phyloP scores from a whole-genome alignment of 2,113 vertebrate species.

The Butorides virescens region DNA sequence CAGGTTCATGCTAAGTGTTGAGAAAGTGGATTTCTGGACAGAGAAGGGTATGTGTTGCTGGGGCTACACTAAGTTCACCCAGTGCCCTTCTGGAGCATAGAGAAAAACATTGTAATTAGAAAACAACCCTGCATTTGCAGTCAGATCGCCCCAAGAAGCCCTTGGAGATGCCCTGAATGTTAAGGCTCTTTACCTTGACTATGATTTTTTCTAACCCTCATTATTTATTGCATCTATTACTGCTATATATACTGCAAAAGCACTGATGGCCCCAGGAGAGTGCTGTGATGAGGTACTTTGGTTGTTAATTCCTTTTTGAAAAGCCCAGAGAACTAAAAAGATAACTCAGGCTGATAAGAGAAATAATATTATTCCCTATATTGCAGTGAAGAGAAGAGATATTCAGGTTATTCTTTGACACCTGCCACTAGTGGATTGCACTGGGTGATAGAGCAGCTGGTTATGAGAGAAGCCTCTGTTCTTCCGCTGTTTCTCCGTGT shows the following conservation, averaged over 20 bases:
- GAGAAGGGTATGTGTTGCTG: neutral
- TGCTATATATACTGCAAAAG: neutral
- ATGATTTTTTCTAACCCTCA: neutral
- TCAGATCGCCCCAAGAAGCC: neutral
- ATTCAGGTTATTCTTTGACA: neutral
- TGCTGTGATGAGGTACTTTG: neutral
- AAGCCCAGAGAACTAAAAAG: neutral
- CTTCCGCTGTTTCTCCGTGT: neutral
- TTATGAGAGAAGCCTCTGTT: neutral
- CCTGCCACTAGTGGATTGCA: neutral
- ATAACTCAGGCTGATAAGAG: neutral
- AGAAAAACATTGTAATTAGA: neutral
- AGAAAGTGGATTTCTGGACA: neutral
- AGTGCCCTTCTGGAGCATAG: neutral
- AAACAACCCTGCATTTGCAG: neutral
- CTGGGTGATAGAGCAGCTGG: neutral
- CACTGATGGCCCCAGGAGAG: neutral
- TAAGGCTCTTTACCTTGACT: neutral
- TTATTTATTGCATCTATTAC: conserved; percentile 13
- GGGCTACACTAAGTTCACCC: neutral
- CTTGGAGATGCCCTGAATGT: neutral
- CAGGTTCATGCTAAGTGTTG: neutral
- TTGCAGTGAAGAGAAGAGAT: neutral
- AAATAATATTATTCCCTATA: neutral
- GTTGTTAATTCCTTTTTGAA: neutral